These are phyloP conservation scores for Diplosoma virens DNA, from an alignment of 23 tunicate species.

Conservation along the genomic window DNA sequence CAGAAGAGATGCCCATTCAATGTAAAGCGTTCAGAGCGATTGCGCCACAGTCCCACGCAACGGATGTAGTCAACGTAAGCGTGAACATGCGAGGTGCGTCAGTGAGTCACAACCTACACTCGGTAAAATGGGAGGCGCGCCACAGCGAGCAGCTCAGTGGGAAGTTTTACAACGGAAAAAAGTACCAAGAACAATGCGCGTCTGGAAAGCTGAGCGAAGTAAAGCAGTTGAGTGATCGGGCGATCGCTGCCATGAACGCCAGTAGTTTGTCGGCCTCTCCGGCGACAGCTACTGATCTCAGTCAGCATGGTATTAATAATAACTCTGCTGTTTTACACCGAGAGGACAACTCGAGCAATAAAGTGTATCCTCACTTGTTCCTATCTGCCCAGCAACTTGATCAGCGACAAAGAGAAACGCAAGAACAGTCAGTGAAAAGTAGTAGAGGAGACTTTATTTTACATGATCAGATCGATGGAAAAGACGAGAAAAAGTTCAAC, in stretches of 20 bases:
- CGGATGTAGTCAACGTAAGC: conserved; percentile 46
- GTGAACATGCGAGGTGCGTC: conserved; percentile 32
- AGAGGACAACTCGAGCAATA: neutral
- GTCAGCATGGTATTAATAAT: conserved; percentile 3
- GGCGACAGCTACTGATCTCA: conserved; percentile 20
- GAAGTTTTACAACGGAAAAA: conserved; percentile 15
- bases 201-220: neutral
- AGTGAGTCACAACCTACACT: conserved; percentile 37
- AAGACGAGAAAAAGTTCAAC: conserved; percentile 3
- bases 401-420: neutral
- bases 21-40: too few relatives aligned
- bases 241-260: conserved; percentile 2
- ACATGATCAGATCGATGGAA: neutral
- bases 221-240: conserved; percentile 13
- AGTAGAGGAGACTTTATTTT: neutral
- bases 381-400: conserved; percentile 4
- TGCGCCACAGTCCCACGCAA: conserved; percentile 2
- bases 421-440: neutral
- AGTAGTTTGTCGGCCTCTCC: conserved; percentile 15
- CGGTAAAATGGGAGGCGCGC: conserved; percentile 32
- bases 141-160: neutral
- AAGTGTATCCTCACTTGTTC: conserved; percentile 31
- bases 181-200: conserved; percentile 14
- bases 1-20: too few relatives aligned
- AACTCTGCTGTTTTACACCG: neutral